Evolutionary conservation across 2,888 invertebrate genomes (phyloP), one percentile per base, ranked within the genome.

Genomic region (Melinaea menophilus): DNA sequence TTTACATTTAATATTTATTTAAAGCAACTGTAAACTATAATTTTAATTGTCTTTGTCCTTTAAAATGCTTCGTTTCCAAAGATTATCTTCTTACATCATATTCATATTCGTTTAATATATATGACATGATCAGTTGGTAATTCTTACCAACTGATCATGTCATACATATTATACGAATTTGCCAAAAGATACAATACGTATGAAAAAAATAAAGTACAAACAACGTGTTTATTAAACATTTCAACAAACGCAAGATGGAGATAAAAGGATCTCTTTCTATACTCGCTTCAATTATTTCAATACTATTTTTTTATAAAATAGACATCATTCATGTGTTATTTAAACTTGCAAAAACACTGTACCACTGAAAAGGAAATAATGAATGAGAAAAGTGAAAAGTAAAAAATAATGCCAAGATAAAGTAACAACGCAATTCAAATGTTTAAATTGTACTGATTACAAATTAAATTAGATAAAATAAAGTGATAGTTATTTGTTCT

Each of bases 361-460:
- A 22, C 79, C 78, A 77, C 77, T 79, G 76, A 73, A 73, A 74
- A 78, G 79, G 78, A 80, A 82, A 81, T 80, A 82, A 81, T 78
- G 79, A 74, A 73, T 71, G 73, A 54, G 76, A 75, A 80, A 78
- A 79, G 75, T 59, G 59, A 56, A 41, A 56, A 61, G 41, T 41
- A 34, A 61, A 58, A 33, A 83, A 86, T 81, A 78, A 78, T 76
- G 66, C 69, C 76, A 76, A 80, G 82, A 81, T 80, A 82, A 82
- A 80, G 82, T 81, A 77, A 79, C 75, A 79, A 80, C 22, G 22
- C 22, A 81, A 83, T 84, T 82, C 82, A 79, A 77, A 82, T 72
- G 82, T 86, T 84, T 51, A n/a, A 86, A 87, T 86, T 84, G 84
- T 86, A 85, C 86, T 86, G 86, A 86, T 87, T 86, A 87, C 87